Evolutionary conservation across 1,140 invertebrate species (phyloP).

Genomic region (Luehdorfia chinensis): DNA sequence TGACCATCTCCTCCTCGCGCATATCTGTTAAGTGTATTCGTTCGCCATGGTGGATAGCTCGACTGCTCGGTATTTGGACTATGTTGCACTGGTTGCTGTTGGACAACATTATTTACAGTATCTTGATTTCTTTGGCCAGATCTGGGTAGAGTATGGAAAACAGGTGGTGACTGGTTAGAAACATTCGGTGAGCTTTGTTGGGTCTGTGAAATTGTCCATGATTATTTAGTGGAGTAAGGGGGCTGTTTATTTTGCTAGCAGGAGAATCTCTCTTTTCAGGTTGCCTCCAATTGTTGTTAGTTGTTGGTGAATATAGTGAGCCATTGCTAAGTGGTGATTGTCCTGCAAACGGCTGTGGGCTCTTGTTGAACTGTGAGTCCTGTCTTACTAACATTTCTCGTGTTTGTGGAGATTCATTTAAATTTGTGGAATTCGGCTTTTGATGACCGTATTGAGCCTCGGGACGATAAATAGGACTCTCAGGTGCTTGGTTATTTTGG

Average conservation of each 20-base stretch:
- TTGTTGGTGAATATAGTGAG: constrained; percentile 53
- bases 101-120: constrained; percentile 39
- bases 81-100: constrained; percentile 28
- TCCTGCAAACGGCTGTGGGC: constrained; percentile 62
- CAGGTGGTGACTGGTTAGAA: constrained; percentile 41
- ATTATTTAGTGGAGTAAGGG: constrained; percentile 48
- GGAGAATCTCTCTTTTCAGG: constrained; percentile 66
- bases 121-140: constrained; percentile 51
- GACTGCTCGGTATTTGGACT: constrained; percentile 32
- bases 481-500: constrained; percentile 51
- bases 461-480: constrained; percentile 69
- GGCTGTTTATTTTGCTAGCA: constrained; percentile 36
- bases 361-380: constrained; percentile 75
- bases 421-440: constrained; percentile 42
- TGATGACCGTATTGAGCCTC: constrained; percentile 68
- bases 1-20: constrained; percentile 42
- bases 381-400: constrained; percentile 67
- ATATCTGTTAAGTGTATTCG: constrained; percentile 57
- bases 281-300: constrained; percentile 65
- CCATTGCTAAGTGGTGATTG: constrained; percentile 49
- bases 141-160: constrained; percentile 61
- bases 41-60: constrained; percentile 65
- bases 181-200: constrained; percentile 43
- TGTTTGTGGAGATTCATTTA: constrained; percentile 55
- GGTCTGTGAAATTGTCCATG: constrained; percentile 45